These are phyloP conservation scores for Pseudanteris insignis DNA, from an alignment of 2,888 invertebrate genomes.

Conservation along the genomic window DNA sequence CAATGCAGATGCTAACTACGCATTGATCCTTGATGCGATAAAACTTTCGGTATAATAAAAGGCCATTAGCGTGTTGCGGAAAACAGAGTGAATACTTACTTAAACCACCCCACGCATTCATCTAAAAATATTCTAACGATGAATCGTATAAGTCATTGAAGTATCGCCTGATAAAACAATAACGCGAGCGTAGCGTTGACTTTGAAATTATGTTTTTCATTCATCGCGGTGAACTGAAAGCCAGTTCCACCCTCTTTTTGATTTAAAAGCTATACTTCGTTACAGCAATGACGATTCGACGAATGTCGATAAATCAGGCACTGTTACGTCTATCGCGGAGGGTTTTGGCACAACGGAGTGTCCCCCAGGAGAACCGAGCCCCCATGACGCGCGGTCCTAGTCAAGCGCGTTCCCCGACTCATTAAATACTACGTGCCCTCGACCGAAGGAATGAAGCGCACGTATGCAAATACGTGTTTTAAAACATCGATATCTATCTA, in stretches of 20 bases:
- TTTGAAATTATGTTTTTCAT: conserved; percentile 44
- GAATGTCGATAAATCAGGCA: conserved; percentile 71
- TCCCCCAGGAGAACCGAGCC: conserved; percentile 60
- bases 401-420: conserved; percentile 57
- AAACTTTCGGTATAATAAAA: too few relatives aligned
- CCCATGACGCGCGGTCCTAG: conserved; percentile 51
- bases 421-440: conserved; percentile 61
- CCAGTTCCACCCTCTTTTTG: conserved; percentile 36
- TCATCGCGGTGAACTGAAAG: conserved; percentile 40
- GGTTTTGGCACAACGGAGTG: conserved; percentile 44
- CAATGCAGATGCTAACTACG: not conserved
- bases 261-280: conserved; percentile 51
- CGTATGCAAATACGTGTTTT: conserved; percentile 62
- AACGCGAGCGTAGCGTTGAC: conserved; percentile 22
- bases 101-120: not conserved
- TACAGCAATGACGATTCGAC: conserved; percentile 68
- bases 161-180: conserved; percentile 35
- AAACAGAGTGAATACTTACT: not conserved
- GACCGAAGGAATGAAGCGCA: conserved; percentile 49
- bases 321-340: conserved; percentile 49
- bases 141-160: conserved; percentile 24
- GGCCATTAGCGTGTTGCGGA: too few relatives aligned
- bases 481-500: conserved; percentile 62
- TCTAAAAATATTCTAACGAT: conserved; percentile 14
- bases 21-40: too few relatives aligned